Base-by-base conservation (phyloP, 2,888 invertebrate genomes). In the Meloe dianella region DNA sequence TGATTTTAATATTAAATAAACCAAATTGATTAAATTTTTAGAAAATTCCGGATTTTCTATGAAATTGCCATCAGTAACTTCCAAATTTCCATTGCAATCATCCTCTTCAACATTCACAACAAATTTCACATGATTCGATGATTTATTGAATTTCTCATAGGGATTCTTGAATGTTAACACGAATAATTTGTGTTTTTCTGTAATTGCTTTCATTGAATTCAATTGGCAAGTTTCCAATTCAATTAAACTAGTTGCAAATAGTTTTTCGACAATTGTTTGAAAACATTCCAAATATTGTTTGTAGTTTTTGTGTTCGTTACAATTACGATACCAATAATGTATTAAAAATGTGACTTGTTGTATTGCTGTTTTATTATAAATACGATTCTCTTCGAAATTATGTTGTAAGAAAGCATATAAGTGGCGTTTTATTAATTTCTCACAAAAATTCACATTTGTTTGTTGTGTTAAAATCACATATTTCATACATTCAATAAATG, bases 401-500 rank as follows among this genome's bases (percentile, higher is more conserved):
- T 84, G 85, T 71, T 85, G 85, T 59, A 90, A 79, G 0, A 85
- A 78, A 29, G 85, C 78, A 58, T 87, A 80, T 1, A 88, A 75
- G 78, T 86, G 81, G 0, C 73, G 69, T 75, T 81, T 81, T 7
- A 87, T 79, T 17, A 87, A 75, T 60, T 73, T 76, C 61, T 81
- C 79, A 71, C 86, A 86, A 12, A 87, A 74, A 24, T 80, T 79
- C 27, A 76, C 67, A 70, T 87, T 83, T 12, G 82, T 80, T 57
- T 85, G 82, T 73, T 88, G 86, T 74, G 86, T 84, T 60, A 88
- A 81, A 63, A 89, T 82, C 12, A 88, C 80, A 76, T 88, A 92
- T 60, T 89, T 89, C 22, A 94, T 79, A 79, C 95, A 95, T 79
- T 95, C 95, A 22, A 90, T 86, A 73, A 91, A 89, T 1, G 92